phyloP scores from a whole-genome alignment of 2,797 vertebrate genomes.

The Poecilia velifera region DNA sequence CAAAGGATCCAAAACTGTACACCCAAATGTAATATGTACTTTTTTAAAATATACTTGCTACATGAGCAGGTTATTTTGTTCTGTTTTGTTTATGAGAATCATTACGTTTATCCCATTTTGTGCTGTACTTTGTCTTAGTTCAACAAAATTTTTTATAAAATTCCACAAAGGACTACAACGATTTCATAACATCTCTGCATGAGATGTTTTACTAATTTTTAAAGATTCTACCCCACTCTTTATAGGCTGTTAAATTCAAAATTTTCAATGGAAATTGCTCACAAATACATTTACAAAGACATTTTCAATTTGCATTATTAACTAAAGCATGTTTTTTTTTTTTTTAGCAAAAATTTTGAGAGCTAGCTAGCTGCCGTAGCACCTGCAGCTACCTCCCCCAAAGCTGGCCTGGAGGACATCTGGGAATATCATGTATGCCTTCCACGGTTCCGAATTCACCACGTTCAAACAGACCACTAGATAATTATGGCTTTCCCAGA shows the following conservation, averaged over 20 bases:
- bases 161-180: not conserved
- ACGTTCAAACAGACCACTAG: constrained; percentile 89
- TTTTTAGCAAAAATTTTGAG: constrained; percentile 35
- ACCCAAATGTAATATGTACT: not conserved
- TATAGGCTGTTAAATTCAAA: not conserved
- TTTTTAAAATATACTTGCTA: not conserved
- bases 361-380: constrained; percentile 74
- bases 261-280: not conserved
- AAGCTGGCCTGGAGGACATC: constrained; percentile 90
- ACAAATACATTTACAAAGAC: not conserved
- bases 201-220: not conserved
- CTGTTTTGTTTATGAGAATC: not conserved
- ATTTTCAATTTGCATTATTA: constrained; percentile 32
- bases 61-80: not conserved
- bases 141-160: not conserved
- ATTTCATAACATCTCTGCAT: not conserved
- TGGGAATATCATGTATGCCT: constrained; percentile 94
- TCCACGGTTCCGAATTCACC: constrained; percentile 89
- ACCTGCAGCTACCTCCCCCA: constrained; percentile 82
- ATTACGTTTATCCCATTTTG: not conserved
- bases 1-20: not conserved
- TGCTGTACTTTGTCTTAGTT: not conserved
- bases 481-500: constrained; percentile 84
- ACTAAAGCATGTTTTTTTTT: constrained; percentile 8
- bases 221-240: not conserved